phyloP scores from a whole-genome alignment of 2,888 invertebrate species.

The Cactoblastis cactorum region DNA sequence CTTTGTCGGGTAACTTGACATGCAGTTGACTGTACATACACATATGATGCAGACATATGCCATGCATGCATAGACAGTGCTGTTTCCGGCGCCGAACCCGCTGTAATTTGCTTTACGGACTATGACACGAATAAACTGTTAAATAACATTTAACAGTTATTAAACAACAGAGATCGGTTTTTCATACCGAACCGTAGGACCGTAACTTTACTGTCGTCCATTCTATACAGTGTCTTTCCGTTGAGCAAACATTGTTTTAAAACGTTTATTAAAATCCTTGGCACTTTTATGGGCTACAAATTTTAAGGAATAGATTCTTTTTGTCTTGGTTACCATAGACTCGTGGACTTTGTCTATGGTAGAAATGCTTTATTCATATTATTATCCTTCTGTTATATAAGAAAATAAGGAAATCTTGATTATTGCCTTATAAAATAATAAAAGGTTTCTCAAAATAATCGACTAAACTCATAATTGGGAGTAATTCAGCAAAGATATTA shows the following conservation, averaged over 20 bases:
- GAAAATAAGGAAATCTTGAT: too few species aligned
- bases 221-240: conserved; percentile 4
- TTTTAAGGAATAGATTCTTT: conserved; percentile 3
- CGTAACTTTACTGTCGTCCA: conserved; percentile 11
- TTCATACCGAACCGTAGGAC: conserved; percentile 14
- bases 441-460: too few species aligned
- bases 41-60: conserved; percentile 18
- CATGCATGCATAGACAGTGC: conserved; percentile 22
- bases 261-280: not conserved
- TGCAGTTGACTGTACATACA: too few species aligned
- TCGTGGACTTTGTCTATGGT: not conserved
- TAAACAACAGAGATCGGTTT: conserved; percentile 17
- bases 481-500: too few species aligned
- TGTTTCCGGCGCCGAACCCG: conserved; percentile 26
- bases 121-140: not conserved
- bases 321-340: not conserved
- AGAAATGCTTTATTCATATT: not conserved
- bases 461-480: too few species aligned
- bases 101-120: conserved; percentile 22
- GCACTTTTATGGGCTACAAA: conserved; percentile 1
- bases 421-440: too few species aligned
- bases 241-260: conserved; percentile 3
- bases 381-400: too few species aligned
- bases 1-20: too few species aligned
- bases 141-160: conserved; percentile 11